A percentile compares a stretch with the other conserved stretches of the same genome.
These are phyloP conservation scores for Bhutanitis thaidina DNA, from an alignment of 2,888 invertebrate genomes.

Conservation along the genomic window DNA sequence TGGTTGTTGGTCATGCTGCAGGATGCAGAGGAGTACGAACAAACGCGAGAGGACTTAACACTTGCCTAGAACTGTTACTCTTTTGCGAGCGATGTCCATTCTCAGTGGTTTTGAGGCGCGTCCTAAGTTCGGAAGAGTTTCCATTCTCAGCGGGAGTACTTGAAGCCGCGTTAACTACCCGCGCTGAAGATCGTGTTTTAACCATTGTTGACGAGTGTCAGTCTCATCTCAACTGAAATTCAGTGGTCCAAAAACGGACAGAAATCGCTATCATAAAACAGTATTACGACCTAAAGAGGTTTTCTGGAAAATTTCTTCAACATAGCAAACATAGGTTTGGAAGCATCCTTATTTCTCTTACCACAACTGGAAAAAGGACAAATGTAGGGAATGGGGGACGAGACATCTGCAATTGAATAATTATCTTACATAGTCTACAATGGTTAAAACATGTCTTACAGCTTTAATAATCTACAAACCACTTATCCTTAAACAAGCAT, in stretches of 20 bases:
- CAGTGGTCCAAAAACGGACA: slow-evolving; percentile 72
- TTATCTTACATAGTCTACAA: slow-evolving; percentile 72
- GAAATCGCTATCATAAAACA: slow-evolving; percentile 54
- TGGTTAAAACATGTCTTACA: slow-evolving; percentile 80
- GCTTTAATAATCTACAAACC: slow-evolving; percentile 64
- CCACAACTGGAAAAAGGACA: slow-evolving; percentile 39
- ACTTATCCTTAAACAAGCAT: slow-evolving; percentile 48
- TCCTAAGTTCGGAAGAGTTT: slow-evolving; percentile 65
- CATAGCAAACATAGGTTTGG: slow-evolving; percentile 30
- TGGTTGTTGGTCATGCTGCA: slow-evolving; percentile 39
- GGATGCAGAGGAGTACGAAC: slow-evolving; percentile 84
- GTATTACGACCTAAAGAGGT: slow-evolving; percentile 42
- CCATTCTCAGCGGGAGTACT: slow-evolving; percentile 68
- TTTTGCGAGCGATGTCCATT: slow-evolving; percentile 68
- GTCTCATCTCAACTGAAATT: slow-evolving; percentile 79
- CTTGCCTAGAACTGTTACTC: slow-evolving; percentile 68
- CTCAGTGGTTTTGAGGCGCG: slow-evolving; percentile 64
- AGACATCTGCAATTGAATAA: slow-evolving; percentile 75
- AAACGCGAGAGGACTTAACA: slow-evolving; percentile 65
- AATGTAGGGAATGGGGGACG: slow-evolving; percentile 54
- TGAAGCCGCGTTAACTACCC: slow-evolving; percentile 68
- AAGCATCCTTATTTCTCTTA: slow-evolving; percentile 73
- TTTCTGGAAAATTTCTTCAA: slow-evolving; percentile 75
- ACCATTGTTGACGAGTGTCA: slow-evolving; percentile 77
- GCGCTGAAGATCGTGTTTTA: slow-evolving; percentile 79